These are phyloP conservation scores for Sarcophaga subvicina DNA, from an alignment of 2,888 invertebrate species.

Conservation along the genomic window DNA sequence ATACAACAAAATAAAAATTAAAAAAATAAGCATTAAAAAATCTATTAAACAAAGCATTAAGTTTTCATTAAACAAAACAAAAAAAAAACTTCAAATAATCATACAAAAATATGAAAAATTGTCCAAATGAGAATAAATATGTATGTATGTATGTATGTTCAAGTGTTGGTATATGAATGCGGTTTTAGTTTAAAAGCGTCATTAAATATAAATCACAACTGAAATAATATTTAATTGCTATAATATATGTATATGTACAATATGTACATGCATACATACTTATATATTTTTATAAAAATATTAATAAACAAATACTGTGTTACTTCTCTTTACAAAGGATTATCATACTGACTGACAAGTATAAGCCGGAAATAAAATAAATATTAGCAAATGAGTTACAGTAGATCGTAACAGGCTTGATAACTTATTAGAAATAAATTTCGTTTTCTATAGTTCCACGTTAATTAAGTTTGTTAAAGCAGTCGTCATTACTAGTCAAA, in stretches of 20 bases:
- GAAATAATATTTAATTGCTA: neutral
- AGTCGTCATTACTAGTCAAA: too few species aligned
- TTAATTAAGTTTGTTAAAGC: too few species aligned
- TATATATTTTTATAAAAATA: neutral
- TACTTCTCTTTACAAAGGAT: too few species aligned
- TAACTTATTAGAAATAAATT: too few species aligned
- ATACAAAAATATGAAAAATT: conserved; percentile 9
- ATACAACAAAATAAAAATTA: too few species aligned
- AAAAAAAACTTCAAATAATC: conserved; percentile 9
- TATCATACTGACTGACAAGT: too few species aligned
- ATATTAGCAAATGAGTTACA: too few species aligned
- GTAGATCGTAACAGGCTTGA: too few species aligned
- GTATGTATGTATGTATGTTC: conserved; percentile 32
- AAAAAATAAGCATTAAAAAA: neutral
- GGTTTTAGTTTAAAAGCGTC: conserved; percentile 22
- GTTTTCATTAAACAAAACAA: neutral
- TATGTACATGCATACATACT: too few species aligned
- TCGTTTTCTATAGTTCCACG: too few species aligned
- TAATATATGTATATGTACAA: too few species aligned
- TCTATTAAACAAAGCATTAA: neutral
- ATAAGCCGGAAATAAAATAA: too few species aligned
- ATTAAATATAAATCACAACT: conserved; percentile 9
- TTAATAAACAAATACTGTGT: neutral
- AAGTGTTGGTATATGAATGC: conserved; percentile 43
- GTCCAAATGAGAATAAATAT: neutral